A percentile compares a stretch with the other conserved stretches of the same genome.
These are phyloP conservation scores for Anoplopoma fimbria DNA, from an alignment of 2,113 vertebrate genomes.

Conservation along the genomic window DNA sequence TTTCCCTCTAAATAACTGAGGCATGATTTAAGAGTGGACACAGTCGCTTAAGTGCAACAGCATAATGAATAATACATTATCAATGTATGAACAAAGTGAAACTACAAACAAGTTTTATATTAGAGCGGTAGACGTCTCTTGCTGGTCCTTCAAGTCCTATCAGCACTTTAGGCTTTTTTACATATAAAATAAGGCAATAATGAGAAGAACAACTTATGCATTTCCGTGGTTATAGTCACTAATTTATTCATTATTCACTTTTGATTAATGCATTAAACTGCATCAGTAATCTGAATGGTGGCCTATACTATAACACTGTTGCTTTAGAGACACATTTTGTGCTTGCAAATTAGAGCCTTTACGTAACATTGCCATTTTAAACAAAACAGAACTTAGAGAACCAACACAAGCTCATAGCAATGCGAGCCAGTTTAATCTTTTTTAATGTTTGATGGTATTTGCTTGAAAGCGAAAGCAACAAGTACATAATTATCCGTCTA, in stretches of 20 bases:
- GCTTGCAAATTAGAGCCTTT: slow-evolving; percentile 16
- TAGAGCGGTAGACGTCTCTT: slow-evolving; percentile 34
- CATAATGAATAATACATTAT: slow-evolving; percentile 66
- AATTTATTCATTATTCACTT: slow-evolving; percentile 14
- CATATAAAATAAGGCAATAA: not conserved
- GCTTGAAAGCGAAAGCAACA: slow-evolving; percentile 96
- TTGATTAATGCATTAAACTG: slow-evolving; percentile 5
- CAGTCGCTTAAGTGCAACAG: slow-evolving; percentile 53
- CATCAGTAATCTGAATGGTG: not conserved
- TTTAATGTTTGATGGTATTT: slow-evolving; percentile 97
- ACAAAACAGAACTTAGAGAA: slow-evolving; percentile 44
- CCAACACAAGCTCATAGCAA: slow-evolving; percentile 77
- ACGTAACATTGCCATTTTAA: slow-evolving; percentile 16
- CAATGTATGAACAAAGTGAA: slow-evolving; percentile 45
- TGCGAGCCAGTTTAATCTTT: slow-evolving; percentile 93
- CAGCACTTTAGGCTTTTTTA: slow-evolving; percentile 14
- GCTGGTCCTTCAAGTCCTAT: slow-evolving; percentile 22
- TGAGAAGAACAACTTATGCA: not conserved
- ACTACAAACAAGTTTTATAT: slow-evolving; percentile 42
- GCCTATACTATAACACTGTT: not conserved
- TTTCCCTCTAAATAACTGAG: slow-evolving; percentile 51
- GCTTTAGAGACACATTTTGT: not conserved
- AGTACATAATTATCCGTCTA: slow-evolving; percentile 99
- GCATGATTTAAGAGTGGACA: slow-evolving; percentile 49
- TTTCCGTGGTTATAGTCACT: not conserved